Percentiles rank a stretch among this genome's conserved stretches.
Conservation (phyloP, 2,113 vertebrate species). For the Xerus inauris region DNA sequence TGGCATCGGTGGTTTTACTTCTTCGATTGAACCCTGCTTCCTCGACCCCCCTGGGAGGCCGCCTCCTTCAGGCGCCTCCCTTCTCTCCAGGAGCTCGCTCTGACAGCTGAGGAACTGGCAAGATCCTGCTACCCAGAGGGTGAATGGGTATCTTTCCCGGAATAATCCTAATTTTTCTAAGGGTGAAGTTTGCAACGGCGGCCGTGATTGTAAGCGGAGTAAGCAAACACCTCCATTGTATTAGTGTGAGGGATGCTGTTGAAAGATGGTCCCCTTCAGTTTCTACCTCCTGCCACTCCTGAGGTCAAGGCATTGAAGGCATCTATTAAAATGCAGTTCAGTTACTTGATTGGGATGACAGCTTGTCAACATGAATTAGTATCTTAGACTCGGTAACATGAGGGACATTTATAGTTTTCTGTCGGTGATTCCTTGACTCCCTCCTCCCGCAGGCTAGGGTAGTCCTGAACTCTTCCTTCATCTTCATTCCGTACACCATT, state of each 20-base stretch:
- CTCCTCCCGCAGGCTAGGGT: not conserved
- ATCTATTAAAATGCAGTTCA: constrained; percentile 81
- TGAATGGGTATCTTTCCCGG: constrained; percentile 84
- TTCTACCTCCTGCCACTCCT: constrained; percentile 22
- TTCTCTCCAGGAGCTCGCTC: constrained; percentile 77
- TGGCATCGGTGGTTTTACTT: constrained; percentile 81
- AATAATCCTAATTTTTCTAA: constrained; percentile 84
- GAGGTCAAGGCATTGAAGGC: constrained; percentile 69
- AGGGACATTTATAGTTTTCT: constrained; percentile 50
- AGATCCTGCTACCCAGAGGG: constrained; percentile 82
- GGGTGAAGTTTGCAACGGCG: constrained; percentile 83
- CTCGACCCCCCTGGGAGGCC: constrained; percentile 79
- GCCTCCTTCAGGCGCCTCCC: constrained; percentile 82
- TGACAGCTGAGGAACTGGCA: constrained; percentile 83
- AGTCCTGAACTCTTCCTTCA: not conserved
- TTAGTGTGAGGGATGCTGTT: constrained; percentile 76
- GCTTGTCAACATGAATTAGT: constrained; percentile 50
- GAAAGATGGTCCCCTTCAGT: constrained; percentile 58
- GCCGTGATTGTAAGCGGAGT: constrained; percentile 83
- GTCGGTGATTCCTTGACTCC: not conserved
- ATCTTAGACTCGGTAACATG: constrained; percentile 47
- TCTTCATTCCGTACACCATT: constrained; percentile 46
- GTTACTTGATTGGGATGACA: constrained; percentile 69
- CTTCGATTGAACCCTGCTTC: constrained; percentile 81
- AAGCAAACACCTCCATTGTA: constrained; percentile 83